phyloP scores from a whole-genome alignment of 2,113 vertebrate genomes.

The Pogonocichla stellata region DNA sequence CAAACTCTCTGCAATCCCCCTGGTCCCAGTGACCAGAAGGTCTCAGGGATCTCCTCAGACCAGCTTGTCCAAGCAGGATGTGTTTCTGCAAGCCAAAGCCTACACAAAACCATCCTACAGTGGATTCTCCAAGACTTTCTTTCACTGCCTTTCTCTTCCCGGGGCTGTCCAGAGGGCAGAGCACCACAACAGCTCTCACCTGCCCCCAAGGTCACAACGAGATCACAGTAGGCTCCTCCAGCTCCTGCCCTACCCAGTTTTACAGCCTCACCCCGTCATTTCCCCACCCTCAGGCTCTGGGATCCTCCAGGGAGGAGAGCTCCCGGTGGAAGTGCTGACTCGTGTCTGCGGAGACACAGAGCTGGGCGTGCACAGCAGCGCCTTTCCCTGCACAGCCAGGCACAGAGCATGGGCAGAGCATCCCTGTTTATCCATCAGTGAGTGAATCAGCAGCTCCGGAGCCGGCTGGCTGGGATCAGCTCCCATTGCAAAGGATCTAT shows the following conservation, averaged over 20 bases:
- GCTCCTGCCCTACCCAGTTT: not conserved
- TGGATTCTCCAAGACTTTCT: not conserved
- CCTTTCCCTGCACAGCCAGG: not conserved
- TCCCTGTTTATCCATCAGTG: not conserved
- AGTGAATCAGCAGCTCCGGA: slow-evolving; percentile 4
- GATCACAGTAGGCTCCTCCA: not conserved
- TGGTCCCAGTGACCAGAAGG: fast-evolving
- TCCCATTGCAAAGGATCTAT: not conserved
- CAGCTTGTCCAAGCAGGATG: not conserved
- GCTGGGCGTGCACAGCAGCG: not conserved
- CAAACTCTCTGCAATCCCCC: not conserved
- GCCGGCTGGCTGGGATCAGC: not conserved
- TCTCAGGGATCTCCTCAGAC: fast-evolving
- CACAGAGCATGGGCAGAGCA: not conserved
- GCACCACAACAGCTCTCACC: not conserved
- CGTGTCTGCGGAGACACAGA: fast-evolving
- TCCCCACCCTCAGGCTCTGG: fast-evolving
- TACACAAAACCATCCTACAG: fast-evolving
- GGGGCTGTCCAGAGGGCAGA: not conserved
- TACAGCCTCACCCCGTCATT: fast-evolving
- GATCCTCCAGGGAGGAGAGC: not conserved
- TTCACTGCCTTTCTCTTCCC: not conserved
- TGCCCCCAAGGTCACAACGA: not conserved
- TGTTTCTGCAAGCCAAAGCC: not conserved
- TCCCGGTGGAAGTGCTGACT: not conserved